Base-by-base conservation (phyloP, 2,888 invertebrate genomes). In the Apamea monoglypha region DNA sequence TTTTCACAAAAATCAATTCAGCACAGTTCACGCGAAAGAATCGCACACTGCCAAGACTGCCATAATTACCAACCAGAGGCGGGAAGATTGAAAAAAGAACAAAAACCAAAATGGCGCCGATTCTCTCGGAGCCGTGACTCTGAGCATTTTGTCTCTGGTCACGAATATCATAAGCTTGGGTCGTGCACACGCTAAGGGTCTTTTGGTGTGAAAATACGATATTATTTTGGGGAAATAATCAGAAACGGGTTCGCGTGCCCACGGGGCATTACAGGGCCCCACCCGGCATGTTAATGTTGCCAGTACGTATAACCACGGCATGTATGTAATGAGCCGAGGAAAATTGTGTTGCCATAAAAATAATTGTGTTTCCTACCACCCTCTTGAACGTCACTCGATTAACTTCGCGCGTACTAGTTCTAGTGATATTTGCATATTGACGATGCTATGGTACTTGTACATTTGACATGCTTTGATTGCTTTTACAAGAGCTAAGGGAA, bases 281-380 rank as follows among this genome's bases (percentile, higher is more conserved):
- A 95, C 96, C 96, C 95, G 92, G 94, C 96, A 96, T 95, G 96
- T 96, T 97, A 96, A 96, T 96, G 96, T 95, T 95, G 95, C 96
- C 95, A 95, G 95, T 88, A 86, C 89, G 81, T 92, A 93, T 94
- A 95, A 92, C 94, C 90, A 94, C 94, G 94, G 95, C 96, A 94
- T 95, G 96, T 95, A 96, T 95, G 96, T 96, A 97, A 97, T 97
- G 96, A 97, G 95, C 96, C 95, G 94, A 93, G 95, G 96, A 96
- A 96, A 97, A 97, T 96, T 96, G 96, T 96, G 96, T 96, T 96
- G 96, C 97, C 94, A 96, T 97, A 96, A 97, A 97, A 96, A 96
- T 96, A 96, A 96, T 96, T 95, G 96, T 94, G 94, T 95, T 96
- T 94, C 92, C 94, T 94, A 93, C 94, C 94, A 93, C 92, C 91